Evolutionary conservation across 1,140 invertebrate genomes (phyloP).

Genomic region (Oryctes rhinoceros): DNA sequence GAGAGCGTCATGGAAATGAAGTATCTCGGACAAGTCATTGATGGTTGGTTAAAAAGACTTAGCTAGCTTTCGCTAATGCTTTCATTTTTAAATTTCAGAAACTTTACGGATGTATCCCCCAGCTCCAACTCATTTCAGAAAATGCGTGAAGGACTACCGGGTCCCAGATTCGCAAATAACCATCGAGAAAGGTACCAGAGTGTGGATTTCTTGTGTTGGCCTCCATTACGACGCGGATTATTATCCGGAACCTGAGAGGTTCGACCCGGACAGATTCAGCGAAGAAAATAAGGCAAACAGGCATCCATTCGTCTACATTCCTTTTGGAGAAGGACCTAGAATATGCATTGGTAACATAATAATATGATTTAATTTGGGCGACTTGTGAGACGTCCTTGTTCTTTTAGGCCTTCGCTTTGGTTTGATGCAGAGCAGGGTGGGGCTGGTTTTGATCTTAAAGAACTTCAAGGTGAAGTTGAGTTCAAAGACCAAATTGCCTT

Average conservation of each 20-base stretch:
- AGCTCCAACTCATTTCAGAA: conserved; percentile 57
- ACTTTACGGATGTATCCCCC: conserved; percentile 47
- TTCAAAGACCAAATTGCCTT: conserved; percentile 42
- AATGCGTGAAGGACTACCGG: conserved; percentile 60
- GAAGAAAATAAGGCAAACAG: conserved; percentile 54
- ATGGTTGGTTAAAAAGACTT: conserved; percentile 57
- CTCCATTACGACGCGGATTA: conserved; percentile 65
- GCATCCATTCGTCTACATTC: conserved; percentile 61
- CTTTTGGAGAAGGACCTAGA: conserved; percentile 67
- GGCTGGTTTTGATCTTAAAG: conserved; percentile 49
- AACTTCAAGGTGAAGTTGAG: conserved; percentile 47
- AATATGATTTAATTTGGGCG: too few species aligned
- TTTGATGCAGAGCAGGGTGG: conserved; percentile 53
- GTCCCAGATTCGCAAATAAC: conserved; percentile 38
- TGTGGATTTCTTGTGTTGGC: conserved; percentile 60
- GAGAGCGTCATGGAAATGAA: conserved; percentile 66
- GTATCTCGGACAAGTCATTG: conserved; percentile 51
- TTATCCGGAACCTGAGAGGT: conserved; percentile 72
- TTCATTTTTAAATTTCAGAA: conserved; percentile 55
- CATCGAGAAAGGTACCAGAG: conserved; percentile 59
- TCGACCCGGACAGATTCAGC: conserved; percentile 68
- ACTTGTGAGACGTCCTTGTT: background rate
- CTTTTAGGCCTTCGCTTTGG: conserved; percentile 53
- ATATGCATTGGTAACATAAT: conserved; percentile 64
- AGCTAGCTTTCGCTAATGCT: background rate